Evolutionary conservation across 1,140 invertebrate genomes (phyloP), one percentile per base, ranked within the genome.

Genomic region (Episyrphus balteatus): DNA sequence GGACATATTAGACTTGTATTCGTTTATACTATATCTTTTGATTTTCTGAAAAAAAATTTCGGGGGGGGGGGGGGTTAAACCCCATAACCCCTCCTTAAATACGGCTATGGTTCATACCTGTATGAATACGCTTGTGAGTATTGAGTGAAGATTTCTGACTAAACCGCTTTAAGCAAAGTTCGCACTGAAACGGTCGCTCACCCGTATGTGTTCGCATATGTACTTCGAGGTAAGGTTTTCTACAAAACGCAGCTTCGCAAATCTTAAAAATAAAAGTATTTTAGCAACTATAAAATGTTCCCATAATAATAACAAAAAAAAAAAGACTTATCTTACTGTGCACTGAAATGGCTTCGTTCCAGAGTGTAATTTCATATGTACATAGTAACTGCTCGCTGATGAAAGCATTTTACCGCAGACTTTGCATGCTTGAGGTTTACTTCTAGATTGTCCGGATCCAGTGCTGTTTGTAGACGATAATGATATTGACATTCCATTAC

Each of bases 91-190:
- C n/a, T n/a, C n/a, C n/a, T 26, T 26, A 26, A 26, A 26, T 5
- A 26, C 3, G 3, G 8, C 8, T 3, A 5, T 26, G 8, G 21
- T 26, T 26, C 71, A 70, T 68, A 73, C 84, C 84, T 46, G 83
- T 86, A 66, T 88, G 86, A 59, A 85, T 84, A 55, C 84, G 75
- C 70, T 86, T 86, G 73, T 90, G 86, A 61, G 86, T 87, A 73
- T 87, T 81, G 54, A 84, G 70, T 68, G 82, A 84, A 57, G 81
- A 83, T 72, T 85, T 86, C 67, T 84, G 81, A 46, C 81, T 83
- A 70, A 84, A 86, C 65, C 81, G 72, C 68, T 83, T 84, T 61
- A 83, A 75, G 68, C 82, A 84, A 57, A 81, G 72, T 59, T 82
- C 79, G 70, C 87, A 90, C 70, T 81, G 76, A 71, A 83, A 88